Evolutionary conservation across 2,113 vertebrate species (phyloP).

Genomic region (Rhinolophus sinicus): DNA sequence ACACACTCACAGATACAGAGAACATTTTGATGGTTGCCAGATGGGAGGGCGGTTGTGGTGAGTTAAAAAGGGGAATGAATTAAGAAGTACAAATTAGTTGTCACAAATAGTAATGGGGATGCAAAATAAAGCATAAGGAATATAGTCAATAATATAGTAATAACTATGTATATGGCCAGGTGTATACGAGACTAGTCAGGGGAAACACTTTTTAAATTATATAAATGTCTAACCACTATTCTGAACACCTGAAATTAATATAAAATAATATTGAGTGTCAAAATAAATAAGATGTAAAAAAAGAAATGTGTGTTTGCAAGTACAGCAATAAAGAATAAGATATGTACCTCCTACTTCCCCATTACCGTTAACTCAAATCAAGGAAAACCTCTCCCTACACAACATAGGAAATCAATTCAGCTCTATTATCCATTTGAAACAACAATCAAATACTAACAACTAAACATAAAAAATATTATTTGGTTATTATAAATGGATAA

Average conservation of each 20-base stretch:
- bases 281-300: conserved; percentile 3
- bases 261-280: too few relatives aligned
- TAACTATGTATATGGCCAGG: too few relatives aligned
- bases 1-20: too few relatives aligned
- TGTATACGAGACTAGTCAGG: too few relatives aligned
- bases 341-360: not conserved
- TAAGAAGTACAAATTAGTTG: too few relatives aligned
- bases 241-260: not conserved
- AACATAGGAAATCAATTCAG: not conserved
- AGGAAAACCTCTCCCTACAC: not conserved
- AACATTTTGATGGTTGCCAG: too few relatives aligned
- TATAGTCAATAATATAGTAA: too few relatives aligned
- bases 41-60: too few relatives aligned
- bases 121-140: too few relatives aligned
- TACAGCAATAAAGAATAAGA: not conserved
- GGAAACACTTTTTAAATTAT: not conserved
- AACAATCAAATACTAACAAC: conserved; percentile 2
- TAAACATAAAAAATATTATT: not conserved
- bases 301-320: not conserved
- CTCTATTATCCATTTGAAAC: not conserved
- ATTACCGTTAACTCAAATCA: not conserved
- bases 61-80: too few relatives aligned
- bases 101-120: too few relatives aligned
- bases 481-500: not conserved
- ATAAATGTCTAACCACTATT: conserved; percentile 32